Conservation (phyloP, 2,113 vertebrate genomes). For the Poicephalus gulielmi region DNA sequence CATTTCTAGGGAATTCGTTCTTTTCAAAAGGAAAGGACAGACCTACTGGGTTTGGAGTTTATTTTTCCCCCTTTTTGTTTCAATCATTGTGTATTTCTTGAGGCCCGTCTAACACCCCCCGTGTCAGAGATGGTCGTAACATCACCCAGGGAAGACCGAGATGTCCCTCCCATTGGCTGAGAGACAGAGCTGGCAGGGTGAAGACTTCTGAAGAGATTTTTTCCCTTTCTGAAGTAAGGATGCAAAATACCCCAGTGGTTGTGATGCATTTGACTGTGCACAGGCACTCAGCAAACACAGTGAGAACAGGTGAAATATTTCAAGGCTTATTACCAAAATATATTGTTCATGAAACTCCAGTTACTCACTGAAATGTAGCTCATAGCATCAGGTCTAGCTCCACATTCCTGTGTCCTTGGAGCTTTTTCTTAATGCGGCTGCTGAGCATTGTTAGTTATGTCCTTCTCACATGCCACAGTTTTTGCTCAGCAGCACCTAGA, state of each 20-base stretch:
- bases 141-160: background rate
- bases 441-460: background rate
- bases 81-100: background rate
- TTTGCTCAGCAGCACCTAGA: background rate
- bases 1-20: background rate
- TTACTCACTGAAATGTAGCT: background rate
- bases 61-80: background rate
- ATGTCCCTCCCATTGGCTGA: background rate
- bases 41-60: background rate
- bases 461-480: background rate
- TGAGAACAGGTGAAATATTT: background rate
- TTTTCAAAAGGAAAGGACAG: background rate
- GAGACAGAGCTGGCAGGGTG: background rate
- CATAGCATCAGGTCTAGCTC: background rate
- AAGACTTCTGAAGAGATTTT: background rate
- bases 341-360: background rate
- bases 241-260: background rate
- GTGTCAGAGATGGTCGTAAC: background rate
- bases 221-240: background rate
- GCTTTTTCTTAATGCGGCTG: background rate
- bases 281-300: background rate
- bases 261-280: rapidly evolving
- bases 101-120: rapidly evolving
- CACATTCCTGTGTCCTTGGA: no score
- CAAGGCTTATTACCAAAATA: background rate